These are phyloP conservation scores for Pyralis farinalis DNA, from an alignment of 2,888 invertebrate species.

Conservation along the genomic window DNA sequence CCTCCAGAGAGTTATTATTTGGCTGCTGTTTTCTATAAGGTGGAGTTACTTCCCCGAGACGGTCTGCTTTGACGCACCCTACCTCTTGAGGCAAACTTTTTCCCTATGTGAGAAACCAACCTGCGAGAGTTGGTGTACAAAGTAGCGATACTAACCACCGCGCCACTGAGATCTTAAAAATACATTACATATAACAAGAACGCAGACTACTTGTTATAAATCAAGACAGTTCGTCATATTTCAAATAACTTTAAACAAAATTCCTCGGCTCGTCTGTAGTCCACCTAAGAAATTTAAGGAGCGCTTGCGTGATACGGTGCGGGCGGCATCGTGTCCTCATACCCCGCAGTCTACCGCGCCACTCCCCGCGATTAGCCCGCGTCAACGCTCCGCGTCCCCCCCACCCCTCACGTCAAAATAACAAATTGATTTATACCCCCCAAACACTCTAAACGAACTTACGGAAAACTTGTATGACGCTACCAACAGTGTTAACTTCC, in stretches of 20 bases:
- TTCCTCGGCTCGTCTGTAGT: background rate
- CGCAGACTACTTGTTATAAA: too few relatives aligned
- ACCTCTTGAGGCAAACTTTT: too few relatives aligned
- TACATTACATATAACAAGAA: too few relatives aligned
- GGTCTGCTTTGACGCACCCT: too few relatives aligned
- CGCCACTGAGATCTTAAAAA: too few relatives aligned
- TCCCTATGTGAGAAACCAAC: too few relatives aligned
- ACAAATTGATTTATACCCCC: conserved; percentile 64
- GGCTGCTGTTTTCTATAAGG: too few relatives aligned
- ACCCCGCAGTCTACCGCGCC: conserved; percentile 45
- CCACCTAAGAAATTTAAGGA: conserved; percentile 13
- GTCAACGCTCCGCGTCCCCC: conserved; percentile 25
- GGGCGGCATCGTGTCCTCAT: conserved; percentile 33
- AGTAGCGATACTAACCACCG: too few relatives aligned
- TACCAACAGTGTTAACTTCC: conserved; percentile 25
- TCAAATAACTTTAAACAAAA: background rate
- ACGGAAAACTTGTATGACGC: conserved; percentile 33
- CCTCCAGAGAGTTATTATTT: too few relatives aligned
- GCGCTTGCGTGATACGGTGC: conserved; percentile 43
- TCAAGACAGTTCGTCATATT: too few relatives aligned
- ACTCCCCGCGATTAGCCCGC: conserved; percentile 37
- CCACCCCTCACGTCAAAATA: conserved; percentile 55
- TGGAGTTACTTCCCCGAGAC: too few relatives aligned
- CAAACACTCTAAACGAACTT: conserved; percentile 42
- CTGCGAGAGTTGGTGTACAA: too few relatives aligned